Conservation (phyloP, 2,113 vertebrate genomes). For the Collichthys lucidus region DNA sequence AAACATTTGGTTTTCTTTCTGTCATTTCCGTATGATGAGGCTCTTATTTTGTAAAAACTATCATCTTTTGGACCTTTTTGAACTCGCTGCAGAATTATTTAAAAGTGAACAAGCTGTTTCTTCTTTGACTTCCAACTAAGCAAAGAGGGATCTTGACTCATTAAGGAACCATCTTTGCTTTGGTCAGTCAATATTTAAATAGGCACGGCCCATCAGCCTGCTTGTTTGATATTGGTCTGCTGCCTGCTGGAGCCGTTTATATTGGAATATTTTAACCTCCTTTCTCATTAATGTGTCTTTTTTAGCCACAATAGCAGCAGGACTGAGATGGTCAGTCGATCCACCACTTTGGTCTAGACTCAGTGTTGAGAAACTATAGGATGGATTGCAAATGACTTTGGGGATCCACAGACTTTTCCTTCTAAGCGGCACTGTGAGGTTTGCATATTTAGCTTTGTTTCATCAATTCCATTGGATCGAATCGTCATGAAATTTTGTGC, state of each 20-base stretch:
- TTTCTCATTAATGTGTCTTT: conserved; percentile 47
- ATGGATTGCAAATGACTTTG: not conserved
- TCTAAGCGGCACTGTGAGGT: not conserved
- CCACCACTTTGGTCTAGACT: not conserved
- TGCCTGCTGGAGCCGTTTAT: conserved; percentile 38
- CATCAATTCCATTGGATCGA: not conserved
- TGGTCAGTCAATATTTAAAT: conserved; percentile 69
- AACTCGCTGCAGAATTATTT: conserved; percentile 30
- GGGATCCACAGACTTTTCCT: not conserved
- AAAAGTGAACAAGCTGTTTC: conserved; percentile 21
- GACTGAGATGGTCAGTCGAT: not conserved
- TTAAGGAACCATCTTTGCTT: conserved; percentile 60
- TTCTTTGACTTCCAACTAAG: conserved; percentile 23
- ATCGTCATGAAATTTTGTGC: not conserved
- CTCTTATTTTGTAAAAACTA: conserved; percentile 22
- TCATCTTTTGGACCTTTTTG: conserved; percentile 19
- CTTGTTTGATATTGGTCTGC: conserved; percentile 56
- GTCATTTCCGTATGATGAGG: not conserved
- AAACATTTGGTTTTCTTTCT: conserved; percentile 2
- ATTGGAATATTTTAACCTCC: conserved; percentile 26
- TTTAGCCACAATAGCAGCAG: conserved; percentile 5
- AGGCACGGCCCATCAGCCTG: conserved; percentile 32
- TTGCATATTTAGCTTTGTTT: not conserved
- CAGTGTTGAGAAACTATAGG: not conserved
- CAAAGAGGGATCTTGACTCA: conserved; percentile 53